Conservation (phyloP, 2,797 vertebrate genomes). For the Cyprinodon diabolis region DNA sequence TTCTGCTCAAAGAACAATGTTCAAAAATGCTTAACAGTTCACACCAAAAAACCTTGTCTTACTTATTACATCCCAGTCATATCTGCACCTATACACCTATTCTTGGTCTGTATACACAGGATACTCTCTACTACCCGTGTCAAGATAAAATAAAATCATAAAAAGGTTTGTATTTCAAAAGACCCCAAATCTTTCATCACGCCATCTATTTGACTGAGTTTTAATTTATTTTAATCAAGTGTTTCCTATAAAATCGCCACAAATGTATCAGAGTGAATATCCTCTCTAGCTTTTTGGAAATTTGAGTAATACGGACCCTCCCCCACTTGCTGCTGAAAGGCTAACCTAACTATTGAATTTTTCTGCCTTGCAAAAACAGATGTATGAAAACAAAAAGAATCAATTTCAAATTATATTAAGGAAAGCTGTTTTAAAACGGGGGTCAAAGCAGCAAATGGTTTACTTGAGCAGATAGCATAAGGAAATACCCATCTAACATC, state of each 20-base stretch:
- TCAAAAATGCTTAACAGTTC: not conserved
- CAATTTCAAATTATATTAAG: too few relatives aligned
- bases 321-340: not conserved
- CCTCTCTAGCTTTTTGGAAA: not conserved
- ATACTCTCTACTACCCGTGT: not conserved
- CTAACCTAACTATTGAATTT: too few relatives aligned
- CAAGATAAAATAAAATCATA: not conserved
- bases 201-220: not conserved
- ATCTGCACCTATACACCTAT: not conserved
- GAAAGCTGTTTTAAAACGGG: too few relatives aligned
- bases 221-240: not conserved
- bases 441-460: not conserved
- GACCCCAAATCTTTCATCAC: not conserved
- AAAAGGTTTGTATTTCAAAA: not conserved
- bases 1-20: not conserved
- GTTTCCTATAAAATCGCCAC: too few relatives aligned
- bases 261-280: not conserved
- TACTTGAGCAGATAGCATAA: too few relatives aligned
- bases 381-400: too few relatives aligned
- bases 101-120: not conserved
- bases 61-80: too few relatives aligned
- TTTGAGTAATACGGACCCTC: too few relatives aligned
- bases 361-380: too few relatives aligned
- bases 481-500: too few relatives aligned
- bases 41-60: not conserved